phyloP scores from a whole-genome alignment of 2,113 vertebrate genomes.

The Oreochromis niloticus region DNA sequence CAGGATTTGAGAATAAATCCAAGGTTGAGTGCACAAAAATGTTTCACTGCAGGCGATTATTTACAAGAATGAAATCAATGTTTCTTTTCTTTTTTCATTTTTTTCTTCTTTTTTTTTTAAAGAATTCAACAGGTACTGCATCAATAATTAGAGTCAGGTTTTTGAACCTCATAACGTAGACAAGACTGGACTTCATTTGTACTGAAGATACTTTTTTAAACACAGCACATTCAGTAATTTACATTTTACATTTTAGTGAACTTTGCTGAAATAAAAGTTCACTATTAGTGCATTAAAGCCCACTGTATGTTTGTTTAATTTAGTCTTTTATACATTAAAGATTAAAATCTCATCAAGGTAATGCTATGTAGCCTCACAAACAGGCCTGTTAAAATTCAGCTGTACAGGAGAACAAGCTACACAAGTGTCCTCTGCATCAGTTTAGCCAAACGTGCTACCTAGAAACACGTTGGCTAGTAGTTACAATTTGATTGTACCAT shows the following conservation, averaged over 20 bases:
- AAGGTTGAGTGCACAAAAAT: slow-evolving; percentile 78
- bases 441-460: slow-evolving; percentile 31
- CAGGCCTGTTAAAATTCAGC: slow-evolving; percentile 22
- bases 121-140: slow-evolving; percentile 59
- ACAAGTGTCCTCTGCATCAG: slow-evolving; percentile 12
- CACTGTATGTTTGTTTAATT: slow-evolving; percentile 1
- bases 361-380: slow-evolving; percentile 30
- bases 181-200: slow-evolving; percentile 44
- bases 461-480: slow-evolving; percentile 24
- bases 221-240: slow-evolving; percentile 37
- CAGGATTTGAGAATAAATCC: slow-evolving; percentile 84
- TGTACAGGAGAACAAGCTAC: slow-evolving; percentile 20
- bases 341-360: slow-evolving; percentile 7
- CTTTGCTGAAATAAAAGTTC: slow-evolving; percentile 47
- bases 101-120: slow-evolving; percentile 24
- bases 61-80: slow-evolving; percentile 70
- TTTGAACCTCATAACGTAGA: slow-evolving; percentile 31
- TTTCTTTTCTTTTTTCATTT: neutral
- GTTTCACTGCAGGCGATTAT: slow-evolving; percentile 77
- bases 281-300: slow-evolving; percentile 61
- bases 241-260: slow-evolving; percentile 48
- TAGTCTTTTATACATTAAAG: slow-evolving; percentile 13
- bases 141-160: slow-evolving; percentile 57
- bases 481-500: slow-evolving; percentile 64
- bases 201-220: slow-evolving; percentile 22